Conservation (phyloP, 2,888 invertebrate genomes). For the Pachycephus smyrnensis region DNA sequence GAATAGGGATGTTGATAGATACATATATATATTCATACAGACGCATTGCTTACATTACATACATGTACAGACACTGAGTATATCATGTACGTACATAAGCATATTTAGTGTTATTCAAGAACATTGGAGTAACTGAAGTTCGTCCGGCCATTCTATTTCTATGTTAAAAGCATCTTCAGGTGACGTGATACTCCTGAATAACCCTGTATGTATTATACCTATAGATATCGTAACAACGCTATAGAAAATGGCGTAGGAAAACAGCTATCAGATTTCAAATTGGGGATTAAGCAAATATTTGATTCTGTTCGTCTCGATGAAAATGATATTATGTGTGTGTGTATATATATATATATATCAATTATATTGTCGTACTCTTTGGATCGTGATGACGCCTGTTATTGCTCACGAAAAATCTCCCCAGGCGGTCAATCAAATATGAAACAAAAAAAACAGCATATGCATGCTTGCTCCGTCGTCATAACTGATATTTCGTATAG, state of each 20-base stretch:
- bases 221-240: background rate
- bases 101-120: background rate
- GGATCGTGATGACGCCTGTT: background rate
- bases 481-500: background rate
- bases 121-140: background rate
- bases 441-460: background rate
- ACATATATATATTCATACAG: background rate
- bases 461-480: background rate
- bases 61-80: no score
- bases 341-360: no score
- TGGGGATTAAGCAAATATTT: background rate
- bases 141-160: background rate
- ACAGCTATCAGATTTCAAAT: background rate
- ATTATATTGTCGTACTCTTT: background rate
- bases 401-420: background rate
- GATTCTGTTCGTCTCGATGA: background rate
- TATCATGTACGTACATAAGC: background rate
- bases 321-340: background rate
- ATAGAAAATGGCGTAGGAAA: background rate
- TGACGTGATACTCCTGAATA: background rate
- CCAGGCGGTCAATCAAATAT: background rate
- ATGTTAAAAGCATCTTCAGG: background rate
- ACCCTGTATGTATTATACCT: background rate
- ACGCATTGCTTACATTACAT: no score
- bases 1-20: no score